Conservation (phyloP, 2,113 vertebrate species). For the Carassius auratus region DNA sequence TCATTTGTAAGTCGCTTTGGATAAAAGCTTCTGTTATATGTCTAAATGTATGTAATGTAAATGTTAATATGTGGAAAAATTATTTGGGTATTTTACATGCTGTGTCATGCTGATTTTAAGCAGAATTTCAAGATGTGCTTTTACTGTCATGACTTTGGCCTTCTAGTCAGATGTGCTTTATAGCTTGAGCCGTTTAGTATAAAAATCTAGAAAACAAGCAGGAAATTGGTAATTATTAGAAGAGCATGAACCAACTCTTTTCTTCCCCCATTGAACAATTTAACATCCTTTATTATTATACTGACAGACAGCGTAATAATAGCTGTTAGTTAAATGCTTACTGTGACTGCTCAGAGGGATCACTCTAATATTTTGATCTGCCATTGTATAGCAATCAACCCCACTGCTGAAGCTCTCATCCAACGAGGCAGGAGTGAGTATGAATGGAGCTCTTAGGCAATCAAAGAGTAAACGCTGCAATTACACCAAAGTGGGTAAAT, state of each 20-base stretch:
- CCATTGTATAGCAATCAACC: conserved; percentile 69
- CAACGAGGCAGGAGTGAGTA: conserved; percentile 60
- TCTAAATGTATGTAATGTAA: too few species aligned
- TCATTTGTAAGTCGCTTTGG: too few species aligned
- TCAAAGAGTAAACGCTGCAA: conserved; percentile 72
- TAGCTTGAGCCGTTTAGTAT: background rate
- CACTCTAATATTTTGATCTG: conserved; percentile 68
- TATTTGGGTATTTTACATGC: too few species aligned
- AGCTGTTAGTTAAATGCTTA: conserved; percentile 63
- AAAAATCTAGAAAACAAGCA: conserved; percentile 17
- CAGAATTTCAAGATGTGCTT: background rate
- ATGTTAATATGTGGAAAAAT: background rate
- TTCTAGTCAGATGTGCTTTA: background rate
- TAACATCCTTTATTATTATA: conserved; percentile 36
- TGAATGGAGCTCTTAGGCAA: conserved; percentile 73
- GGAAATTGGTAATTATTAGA: conserved; percentile 4
- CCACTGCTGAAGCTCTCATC: conserved; percentile 65
- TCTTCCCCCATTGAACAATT: conserved; percentile 36
- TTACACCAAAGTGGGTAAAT: conserved; percentile 77
- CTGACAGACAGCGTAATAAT: conserved; percentile 63
- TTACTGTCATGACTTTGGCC: background rate
- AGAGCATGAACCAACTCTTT: background rate
- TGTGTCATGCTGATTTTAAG: background rate
- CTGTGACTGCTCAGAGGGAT: conserved; percentile 61
- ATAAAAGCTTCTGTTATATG: too few species aligned